Conservation (phyloP, 1,140 invertebrate genomes). For the Aporrectodea caliginosa region DNA sequence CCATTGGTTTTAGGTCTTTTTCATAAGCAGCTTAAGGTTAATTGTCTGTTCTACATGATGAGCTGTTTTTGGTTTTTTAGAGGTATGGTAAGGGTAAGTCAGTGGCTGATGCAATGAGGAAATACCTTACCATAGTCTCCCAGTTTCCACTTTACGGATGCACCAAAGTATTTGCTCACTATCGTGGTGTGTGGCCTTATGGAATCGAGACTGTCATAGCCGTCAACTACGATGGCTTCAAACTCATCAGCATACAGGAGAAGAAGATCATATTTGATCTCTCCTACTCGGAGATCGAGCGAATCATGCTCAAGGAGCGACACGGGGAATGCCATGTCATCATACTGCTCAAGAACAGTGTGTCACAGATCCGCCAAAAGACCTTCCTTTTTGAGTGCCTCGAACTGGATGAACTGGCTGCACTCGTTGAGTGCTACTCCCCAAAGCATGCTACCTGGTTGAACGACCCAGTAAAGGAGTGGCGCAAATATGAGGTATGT, state of each 20-base stretch:
- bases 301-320: slow-evolving; percentile 9
- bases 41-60: no score
- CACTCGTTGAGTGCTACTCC: slow-evolving; percentile 27
- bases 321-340: slow-evolving; percentile 26
- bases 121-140: slow-evolving; percentile 93
- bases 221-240: slow-evolving; percentile 83
- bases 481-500: background rate
- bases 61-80: no score
- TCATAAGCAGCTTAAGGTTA: no score
- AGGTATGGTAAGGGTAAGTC: slow-evolving; percentile 85
- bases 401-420: slow-evolving; percentile 29
- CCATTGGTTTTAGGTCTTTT: no score
- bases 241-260: slow-evolving; percentile 42
- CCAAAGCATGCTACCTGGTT: slow-evolving; percentile 16
- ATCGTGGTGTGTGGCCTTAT: slow-evolving; percentile 87
- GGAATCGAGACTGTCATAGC: slow-evolving; percentile 71
- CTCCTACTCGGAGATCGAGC: slow-evolving; percentile 21
- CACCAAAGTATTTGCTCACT: slow-evolving; percentile 85
- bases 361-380: slow-evolving; percentile 30
- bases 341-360: slow-evolving; percentile 26
- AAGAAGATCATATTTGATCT: slow-evolving; percentile 26
- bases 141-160: slow-evolving; percentile 93
- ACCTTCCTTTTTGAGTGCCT: slow-evolving; percentile 31
- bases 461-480: background rate
- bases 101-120: slow-evolving; percentile 84